Evolutionary conservation across 2,113 vertebrate genomes (phyloP).

Genomic region (Leucopsar rothschildi): DNA sequence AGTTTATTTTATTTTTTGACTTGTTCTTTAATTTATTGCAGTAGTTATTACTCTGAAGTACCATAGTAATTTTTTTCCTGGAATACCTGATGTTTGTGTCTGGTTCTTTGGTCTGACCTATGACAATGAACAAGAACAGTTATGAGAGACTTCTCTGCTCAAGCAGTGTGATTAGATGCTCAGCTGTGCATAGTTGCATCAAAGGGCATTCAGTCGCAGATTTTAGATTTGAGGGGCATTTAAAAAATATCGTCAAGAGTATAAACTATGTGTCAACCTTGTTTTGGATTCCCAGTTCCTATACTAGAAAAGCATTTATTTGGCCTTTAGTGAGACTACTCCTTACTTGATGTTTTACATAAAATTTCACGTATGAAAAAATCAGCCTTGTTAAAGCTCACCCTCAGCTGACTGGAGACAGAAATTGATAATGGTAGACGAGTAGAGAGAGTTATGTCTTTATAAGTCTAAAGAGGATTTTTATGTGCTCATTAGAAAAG

Average conservation of each 20-base stretch:
- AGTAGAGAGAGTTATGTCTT: neutral
- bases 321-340: neutral
- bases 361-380: neutral
- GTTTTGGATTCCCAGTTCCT: neutral
- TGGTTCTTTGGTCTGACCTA: neutral
- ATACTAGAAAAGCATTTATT: neutral
- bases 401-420: neutral
- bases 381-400: neutral
- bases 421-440: neutral
- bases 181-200: neutral
- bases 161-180: neutral
- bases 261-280: neutral
- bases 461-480: neutral
- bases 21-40: neutral
- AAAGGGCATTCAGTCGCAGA: neutral
- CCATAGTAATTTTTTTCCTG: neutral
- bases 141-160: neutral
- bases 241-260: neutral
- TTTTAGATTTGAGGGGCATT: neutral
- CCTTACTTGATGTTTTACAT: neutral
- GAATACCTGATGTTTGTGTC: neutral
- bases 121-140: neutral
- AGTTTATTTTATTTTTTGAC: neutral
- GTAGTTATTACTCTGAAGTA: neutral
- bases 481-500: slow-evolving; percentile 37